Evolutionary conservation across 2,888 invertebrate genomes (phyloP).

Genomic region (Aporophyla lueneburgensis): DNA sequence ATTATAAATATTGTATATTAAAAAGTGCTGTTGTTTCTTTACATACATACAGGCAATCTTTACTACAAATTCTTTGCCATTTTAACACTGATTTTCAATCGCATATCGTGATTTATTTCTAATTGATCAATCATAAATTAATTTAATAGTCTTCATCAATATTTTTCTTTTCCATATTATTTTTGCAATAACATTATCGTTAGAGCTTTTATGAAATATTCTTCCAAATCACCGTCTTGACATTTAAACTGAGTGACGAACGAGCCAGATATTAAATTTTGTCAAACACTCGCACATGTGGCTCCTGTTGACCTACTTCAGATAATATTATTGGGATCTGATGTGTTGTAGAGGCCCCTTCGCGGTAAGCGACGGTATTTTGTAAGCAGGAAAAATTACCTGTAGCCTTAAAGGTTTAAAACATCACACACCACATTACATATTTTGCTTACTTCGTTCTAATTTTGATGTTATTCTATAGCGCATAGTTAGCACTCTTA

Average conservation of each 20-base stretch:
- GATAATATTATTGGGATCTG: slow-evolving; percentile 15
- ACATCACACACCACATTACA: not conserved
- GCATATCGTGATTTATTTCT: not conserved
- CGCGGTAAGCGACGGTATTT: not conserved
- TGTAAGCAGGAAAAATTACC: not conserved
- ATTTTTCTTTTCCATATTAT: slow-evolving; percentile 8
- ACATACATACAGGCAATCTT: not conserved
- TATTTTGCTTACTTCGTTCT: not conserved
- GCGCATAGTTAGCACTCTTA: not conserved
- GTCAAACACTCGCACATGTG: slow-evolving; percentile 54
- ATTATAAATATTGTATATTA: too few relatives aligned
- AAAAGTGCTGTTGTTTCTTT: not conserved
- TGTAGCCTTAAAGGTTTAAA: not conserved
- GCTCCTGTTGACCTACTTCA: slow-evolving; percentile 54
- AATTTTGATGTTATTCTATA: not conserved
- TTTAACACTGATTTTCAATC: not conserved
- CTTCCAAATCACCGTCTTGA: slow-evolving; percentile 47
- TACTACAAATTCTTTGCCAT: not conserved
- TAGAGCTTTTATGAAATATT: slow-evolving; percentile 17
- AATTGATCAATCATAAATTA: not conserved
- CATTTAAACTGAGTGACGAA: slow-evolving; percentile 51
- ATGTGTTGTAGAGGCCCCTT: slow-evolving; percentile 6
- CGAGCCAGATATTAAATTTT: slow-evolving; percentile 59
- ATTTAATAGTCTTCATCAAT: not conserved
- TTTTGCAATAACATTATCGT: not conserved